These are phyloP conservation scores for Drosophila birchii DNA, from an alignment of 2,888 invertebrate species.

Conservation along the genomic window DNA sequence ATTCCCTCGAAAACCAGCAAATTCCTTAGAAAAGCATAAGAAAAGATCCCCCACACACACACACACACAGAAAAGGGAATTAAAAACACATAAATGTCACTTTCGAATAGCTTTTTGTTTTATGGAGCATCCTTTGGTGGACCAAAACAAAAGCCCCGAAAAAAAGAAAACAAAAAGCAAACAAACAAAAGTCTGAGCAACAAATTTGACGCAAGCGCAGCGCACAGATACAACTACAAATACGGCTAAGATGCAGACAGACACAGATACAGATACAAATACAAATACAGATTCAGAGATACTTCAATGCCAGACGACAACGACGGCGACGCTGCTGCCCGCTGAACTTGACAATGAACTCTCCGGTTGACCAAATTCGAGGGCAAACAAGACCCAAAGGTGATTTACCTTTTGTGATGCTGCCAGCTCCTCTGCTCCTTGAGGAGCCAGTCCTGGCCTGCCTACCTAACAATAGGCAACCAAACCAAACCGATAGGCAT, in stretches of 20 bases:
- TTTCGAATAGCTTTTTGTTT: constrained; percentile 76
- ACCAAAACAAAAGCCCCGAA: constrained; percentile 32
- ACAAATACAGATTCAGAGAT: neutral
- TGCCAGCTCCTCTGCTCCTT: constrained; percentile 36
- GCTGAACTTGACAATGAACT: constrained; percentile 78
- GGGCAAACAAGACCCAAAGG: constrained; percentile 72
- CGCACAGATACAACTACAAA: constrained; percentile 38
- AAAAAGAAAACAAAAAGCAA: neutral
- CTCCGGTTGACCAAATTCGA: constrained; percentile 69
- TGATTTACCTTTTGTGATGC: constrained; percentile 72
- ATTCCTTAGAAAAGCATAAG: constrained; percentile 66
- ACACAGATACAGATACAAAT: constrained; percentile 18
- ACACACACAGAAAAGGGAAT: constrained; percentile 55
- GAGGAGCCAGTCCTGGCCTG: constrained; percentile 8
- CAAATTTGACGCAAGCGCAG: constrained; percentile 76
- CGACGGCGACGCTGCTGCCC: constrained; percentile 52
- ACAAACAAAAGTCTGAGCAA: constrained; percentile 45
- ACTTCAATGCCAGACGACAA: constrained; percentile 53
- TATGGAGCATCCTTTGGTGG: constrained; percentile 56
- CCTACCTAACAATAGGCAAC: constrained; percentile 36
- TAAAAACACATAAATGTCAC: constrained; percentile 80
- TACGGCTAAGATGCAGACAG: constrained; percentile 4
- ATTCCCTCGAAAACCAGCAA: constrained; percentile 54
- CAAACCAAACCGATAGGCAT: constrained; percentile 34
- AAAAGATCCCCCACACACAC: constrained; percentile 23